Percentiles rank a stretch among this genome's conserved stretches.
Evolutionary conservation across 2,888 invertebrate species (phyloP).

Genomic region (Synanthedon formicaeformis): DNA sequence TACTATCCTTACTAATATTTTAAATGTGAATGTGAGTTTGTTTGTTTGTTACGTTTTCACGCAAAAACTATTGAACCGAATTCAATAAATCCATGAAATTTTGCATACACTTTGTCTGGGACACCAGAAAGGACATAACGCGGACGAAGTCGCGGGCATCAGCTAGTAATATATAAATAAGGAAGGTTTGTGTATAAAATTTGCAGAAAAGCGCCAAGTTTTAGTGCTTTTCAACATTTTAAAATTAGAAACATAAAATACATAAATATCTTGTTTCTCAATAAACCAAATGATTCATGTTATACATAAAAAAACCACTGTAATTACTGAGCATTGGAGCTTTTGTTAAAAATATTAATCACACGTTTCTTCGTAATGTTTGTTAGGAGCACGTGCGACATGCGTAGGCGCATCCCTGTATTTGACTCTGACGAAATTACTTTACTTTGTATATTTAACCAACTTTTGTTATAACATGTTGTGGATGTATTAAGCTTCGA

Average conservation of each 20-base stretch:
- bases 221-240: not conserved
- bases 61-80: no score
- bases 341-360: not conserved
- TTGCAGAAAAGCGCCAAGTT: no score
- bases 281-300: not conserved
- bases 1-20: no score
- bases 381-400: not conserved
- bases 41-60: no score
- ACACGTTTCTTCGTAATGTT: not conserved
- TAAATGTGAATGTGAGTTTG: no score
- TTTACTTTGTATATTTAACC: constrained; percentile 30
- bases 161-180: no score
- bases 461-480: constrained; percentile 24
- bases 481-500: constrained; percentile 27
- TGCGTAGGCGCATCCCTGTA: constrained; percentile 15
- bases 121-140: no score
- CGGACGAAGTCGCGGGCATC: no score
- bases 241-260: not conserved
- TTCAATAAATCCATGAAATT: no score
- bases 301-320: not conserved
- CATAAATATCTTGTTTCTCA: not conserved
- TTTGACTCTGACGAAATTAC: constrained; percentile 20
- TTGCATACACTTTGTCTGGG: no score
- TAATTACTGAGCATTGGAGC: not conserved
- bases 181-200: no score